Evolutionary conservation across 1,140 invertebrate species (phyloP).

Genomic region (Lasaia peninsularis): DNA sequence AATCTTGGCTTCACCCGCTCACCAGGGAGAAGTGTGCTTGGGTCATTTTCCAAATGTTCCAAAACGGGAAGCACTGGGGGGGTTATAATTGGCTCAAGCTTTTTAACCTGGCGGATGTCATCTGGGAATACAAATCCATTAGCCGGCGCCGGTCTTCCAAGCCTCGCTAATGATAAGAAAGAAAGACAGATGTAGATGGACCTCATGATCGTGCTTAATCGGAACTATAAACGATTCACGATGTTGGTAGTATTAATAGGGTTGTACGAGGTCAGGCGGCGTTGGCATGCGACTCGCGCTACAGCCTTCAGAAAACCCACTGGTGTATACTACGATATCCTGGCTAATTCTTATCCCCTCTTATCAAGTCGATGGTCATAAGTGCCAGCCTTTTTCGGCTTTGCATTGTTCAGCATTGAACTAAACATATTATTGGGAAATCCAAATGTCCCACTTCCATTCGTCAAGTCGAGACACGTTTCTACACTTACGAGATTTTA

Average conservation of each 20-base stretch:
- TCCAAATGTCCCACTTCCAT: constrained; percentile 43
- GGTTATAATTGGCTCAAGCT: constrained; percentile 61
- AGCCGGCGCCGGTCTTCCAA: constrained; percentile 39
- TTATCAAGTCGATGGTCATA: not conserved
- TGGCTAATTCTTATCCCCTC: constrained; percentile 47
- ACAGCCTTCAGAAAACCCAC: constrained; percentile 75
- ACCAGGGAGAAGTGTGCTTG: constrained; percentile 54
- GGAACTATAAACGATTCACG: constrained; percentile 49
- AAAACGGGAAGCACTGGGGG: constrained; percentile 63
- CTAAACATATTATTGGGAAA: constrained; percentile 48
- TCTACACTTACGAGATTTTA: not conserved
- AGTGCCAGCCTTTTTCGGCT: constrained; percentile 36
- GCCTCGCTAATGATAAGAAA: constrained; percentile 27
- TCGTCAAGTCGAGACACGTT: constrained; percentile 28
- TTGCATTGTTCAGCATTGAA: constrained; percentile 38
- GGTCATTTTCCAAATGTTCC: constrained; percentile 66
- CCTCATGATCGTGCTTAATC: constrained; percentile 48
- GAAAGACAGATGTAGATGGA: constrained; percentile 47
- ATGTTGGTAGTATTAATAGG: constrained; percentile 71
- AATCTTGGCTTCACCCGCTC: constrained; percentile 50
- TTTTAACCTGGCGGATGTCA: constrained; percentile 44
- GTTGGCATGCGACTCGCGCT: constrained; percentile 72
- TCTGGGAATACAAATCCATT: constrained; percentile 60
- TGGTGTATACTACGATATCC: constrained; percentile 54
- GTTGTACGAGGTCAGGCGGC: constrained; percentile 58